Evolutionary conservation across 2,797 vertebrate genomes (phyloP).

Genomic region (Tangara arthus): DNA sequence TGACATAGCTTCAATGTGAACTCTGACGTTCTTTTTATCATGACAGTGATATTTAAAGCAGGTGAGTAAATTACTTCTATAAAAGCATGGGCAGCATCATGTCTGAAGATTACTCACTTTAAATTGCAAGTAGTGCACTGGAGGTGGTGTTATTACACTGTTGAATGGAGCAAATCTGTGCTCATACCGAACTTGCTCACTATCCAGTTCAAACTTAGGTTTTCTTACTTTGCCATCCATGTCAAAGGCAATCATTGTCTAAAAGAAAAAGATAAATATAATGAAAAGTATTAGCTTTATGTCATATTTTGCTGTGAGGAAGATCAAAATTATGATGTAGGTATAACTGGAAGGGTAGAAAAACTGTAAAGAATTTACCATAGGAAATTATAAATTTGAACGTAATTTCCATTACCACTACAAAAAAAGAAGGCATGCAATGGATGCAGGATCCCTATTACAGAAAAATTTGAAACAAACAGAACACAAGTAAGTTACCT

Average conservation of each 20-base stretch:
- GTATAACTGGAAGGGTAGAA: background rate
- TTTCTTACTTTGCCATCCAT: conserved; percentile 98
- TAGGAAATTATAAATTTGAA: background rate
- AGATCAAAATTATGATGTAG: background rate
- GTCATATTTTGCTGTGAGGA: background rate
- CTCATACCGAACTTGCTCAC: conserved; percentile 97
- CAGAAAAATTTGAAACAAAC: accelerated
- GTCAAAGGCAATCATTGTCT: conserved; percentile 99
- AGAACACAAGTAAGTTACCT: conserved; percentile 76
- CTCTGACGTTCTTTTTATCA: background rate
- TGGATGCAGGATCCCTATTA: background rate
- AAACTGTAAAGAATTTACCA: background rate
- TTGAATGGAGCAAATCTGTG: conserved; percentile 98
- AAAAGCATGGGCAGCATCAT: background rate
- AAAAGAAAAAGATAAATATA: background rate
- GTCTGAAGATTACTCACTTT: conserved; percentile 80
- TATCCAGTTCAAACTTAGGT: conserved; percentile 97
- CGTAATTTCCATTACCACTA: background rate
- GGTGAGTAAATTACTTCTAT: background rate
- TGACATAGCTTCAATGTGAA: background rate
- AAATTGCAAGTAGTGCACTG: conserved; percentile 97
- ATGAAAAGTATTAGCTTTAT: background rate
- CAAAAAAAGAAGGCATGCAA: background rate
- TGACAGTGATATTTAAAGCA: background rate
- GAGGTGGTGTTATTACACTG: conserved; percentile 96